Conservation (phyloP, 1,140 invertebrate genomes). For the Lanistes nyassanus region DNA sequence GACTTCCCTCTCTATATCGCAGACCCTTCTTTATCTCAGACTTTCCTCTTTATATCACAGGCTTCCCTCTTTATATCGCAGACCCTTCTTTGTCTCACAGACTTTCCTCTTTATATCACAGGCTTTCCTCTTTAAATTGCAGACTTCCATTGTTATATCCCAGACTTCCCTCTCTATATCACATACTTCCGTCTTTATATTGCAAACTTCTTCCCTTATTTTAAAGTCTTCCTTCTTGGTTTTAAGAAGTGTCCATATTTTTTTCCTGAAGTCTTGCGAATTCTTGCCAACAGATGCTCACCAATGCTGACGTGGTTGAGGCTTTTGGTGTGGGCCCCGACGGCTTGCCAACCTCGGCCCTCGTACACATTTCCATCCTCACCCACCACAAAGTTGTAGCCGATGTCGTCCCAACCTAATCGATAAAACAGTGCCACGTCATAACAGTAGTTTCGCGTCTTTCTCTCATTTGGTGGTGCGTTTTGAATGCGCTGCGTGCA, state of each 20-base stretch:
- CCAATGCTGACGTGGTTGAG: conserved; percentile 78
- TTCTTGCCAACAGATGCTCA: no score
- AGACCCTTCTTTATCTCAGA: neutral
- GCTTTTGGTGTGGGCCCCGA: conserved; percentile 75
- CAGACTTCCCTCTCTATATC: neutral
- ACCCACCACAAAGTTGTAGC: conserved; percentile 81
- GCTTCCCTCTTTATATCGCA: neutral
- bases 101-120: neutral
- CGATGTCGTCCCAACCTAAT: conserved; percentile 72
- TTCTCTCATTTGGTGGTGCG: no score
- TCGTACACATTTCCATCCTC: conserved; percentile 81
- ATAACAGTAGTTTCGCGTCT: no score
- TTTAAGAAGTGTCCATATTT: no score
- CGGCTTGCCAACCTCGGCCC: conserved; percentile 77
- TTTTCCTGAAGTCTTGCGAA: no score
- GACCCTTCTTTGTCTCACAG: neutral
- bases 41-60: neutral
- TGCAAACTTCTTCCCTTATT: neutral
- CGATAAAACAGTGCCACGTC: no score
- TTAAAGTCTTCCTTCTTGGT: no score
- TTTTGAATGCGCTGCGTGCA: no score
- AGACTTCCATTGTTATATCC: neutral
- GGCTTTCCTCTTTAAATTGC: neutral
- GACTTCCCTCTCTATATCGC: neutral
- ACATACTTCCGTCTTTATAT: neutral